Evolutionary conservation across 2,888 invertebrate species (phyloP).

Genomic region (Diaperis boleti): DNA sequence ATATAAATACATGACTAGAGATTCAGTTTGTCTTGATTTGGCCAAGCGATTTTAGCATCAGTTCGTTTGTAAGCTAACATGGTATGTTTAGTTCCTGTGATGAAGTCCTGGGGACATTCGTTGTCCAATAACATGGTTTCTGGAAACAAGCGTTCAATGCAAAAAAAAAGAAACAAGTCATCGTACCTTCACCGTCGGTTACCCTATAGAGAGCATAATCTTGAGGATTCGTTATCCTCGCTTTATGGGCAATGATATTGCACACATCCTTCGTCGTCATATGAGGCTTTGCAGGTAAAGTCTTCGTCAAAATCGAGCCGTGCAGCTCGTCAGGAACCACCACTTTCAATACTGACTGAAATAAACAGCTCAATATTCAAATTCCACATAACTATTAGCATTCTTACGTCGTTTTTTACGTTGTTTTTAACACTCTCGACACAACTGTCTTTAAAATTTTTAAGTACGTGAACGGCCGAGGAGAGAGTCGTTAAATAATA

Average conservation of each 20-base stretch:
- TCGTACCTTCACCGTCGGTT: constrained; percentile 87
- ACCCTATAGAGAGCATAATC: constrained; percentile 94
- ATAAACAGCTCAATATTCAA: constrained; percentile 11
- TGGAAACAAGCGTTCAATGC: too few species aligned
- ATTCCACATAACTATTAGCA: too few species aligned
- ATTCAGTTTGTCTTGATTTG: constrained; percentile 69
- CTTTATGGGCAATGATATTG: constrained; percentile 94
- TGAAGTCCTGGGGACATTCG: constrained; percentile 91
- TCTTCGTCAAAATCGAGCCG: constrained; percentile 91
- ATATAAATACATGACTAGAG: constrained; percentile 52
- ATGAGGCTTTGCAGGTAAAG: constrained; percentile 92
- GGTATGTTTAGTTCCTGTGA: constrained; percentile 82
- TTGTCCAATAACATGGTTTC: constrained; percentile 91
- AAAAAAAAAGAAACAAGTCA: background rate
- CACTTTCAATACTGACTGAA: constrained; percentile 83
- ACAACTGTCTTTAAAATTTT: constrained; percentile 69
- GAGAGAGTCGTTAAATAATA: constrained; percentile 95
- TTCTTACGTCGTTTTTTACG: constrained; percentile 64
- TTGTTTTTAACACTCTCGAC: constrained; percentile 61
- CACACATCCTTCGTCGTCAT: constrained; percentile 94
- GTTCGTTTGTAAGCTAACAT: constrained; percentile 95
- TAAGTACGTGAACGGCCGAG: constrained; percentile 91
- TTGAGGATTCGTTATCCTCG: constrained; percentile 95
- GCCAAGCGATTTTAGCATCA: constrained; percentile 98
- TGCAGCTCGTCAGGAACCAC: constrained; percentile 95